phyloP scores from a whole-genome alignment of 2,888 invertebrate species.

The Lydus trimaculatus region DNA sequence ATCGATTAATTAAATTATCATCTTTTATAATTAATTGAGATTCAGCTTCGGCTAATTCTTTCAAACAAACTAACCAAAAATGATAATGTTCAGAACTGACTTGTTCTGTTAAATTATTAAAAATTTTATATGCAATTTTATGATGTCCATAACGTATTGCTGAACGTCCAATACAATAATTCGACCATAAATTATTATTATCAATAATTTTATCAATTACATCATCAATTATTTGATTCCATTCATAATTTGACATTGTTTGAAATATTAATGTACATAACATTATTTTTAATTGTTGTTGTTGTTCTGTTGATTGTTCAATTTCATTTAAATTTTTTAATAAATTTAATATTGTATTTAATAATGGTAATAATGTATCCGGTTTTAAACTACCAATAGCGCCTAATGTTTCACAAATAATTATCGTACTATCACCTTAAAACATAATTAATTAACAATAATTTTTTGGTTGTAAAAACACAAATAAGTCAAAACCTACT shows the following conservation, averaged over 20 bases:
- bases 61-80: slow-evolving; percentile 86
- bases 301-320: slow-evolving; percentile 44
- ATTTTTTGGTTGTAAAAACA: too few relatives aligned
- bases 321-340: slow-evolving; percentile 56
- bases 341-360: slow-evolving; percentile 64
- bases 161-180: slow-evolving; percentile 86
- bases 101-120: slow-evolving; percentile 65
- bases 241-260: slow-evolving; percentile 75
- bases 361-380: slow-evolving; percentile 65
- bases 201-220: slow-evolving; percentile 65
- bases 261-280: slow-evolving; percentile 86
- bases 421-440: slow-evolving; percentile 59
- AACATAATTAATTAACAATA: slow-evolving; percentile 31
- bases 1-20: slow-evolving; percentile 59
- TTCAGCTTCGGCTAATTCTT: slow-evolving; percentile 78
- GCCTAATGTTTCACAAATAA: slow-evolving; percentile 77
- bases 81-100: slow-evolving; percentile 85
- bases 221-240: slow-evolving; percentile 67
- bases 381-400: slow-evolving; percentile 73
- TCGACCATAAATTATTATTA: slow-evolving; percentile 75
- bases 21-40: slow-evolving; percentile 65
- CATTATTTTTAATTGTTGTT: slow-evolving; percentile 72
- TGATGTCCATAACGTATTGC: slow-evolving; percentile 83
- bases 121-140: slow-evolving; percentile 66
- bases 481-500: slow-evolving; percentile 51